phyloP scores from a whole-genome alignment of 2,113 vertebrate genomes.

The Planiliza haematocheilus region DNA sequence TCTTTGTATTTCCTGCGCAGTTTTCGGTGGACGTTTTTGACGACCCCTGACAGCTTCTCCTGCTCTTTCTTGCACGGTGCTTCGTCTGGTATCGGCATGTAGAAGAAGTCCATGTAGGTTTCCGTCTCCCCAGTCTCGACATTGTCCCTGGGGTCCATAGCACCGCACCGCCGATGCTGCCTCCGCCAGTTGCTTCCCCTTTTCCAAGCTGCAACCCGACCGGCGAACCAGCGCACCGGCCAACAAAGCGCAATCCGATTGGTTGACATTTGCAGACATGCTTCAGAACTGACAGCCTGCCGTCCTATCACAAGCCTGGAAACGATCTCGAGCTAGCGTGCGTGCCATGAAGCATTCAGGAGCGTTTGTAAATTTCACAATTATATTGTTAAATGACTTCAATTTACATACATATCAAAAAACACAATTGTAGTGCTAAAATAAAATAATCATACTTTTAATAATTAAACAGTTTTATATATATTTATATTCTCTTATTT shows the following conservation, averaged over 20 bases:
- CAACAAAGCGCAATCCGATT: conserved; percentile 69
- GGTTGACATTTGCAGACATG: conserved; percentile 40
- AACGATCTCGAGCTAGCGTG: neutral
- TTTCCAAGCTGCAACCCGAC: conserved; percentile 56
- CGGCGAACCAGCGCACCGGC: conserved; percentile 69
- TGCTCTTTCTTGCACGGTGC: conserved; percentile 84
- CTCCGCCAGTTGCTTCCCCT: conserved; percentile 50
- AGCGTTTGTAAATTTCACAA: conserved; percentile 14
- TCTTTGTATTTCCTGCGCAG: conserved; percentile 97
- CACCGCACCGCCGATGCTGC: conserved; percentile 46
- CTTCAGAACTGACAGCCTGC: conserved; percentile 57
- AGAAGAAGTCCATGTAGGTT: conserved; percentile 54
- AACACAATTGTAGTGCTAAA: too few relatives aligned
- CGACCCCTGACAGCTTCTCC: conserved; percentile 94
- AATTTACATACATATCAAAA: too few relatives aligned
- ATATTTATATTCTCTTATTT: neutral
- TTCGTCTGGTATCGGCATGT: conserved; percentile 62
- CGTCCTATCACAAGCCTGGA: conserved; percentile 65
- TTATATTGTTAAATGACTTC: neutral
- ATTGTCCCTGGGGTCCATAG: conserved; percentile 79
- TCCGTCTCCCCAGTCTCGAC: conserved; percentile 75
- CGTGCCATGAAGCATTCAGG: conserved; percentile 27
- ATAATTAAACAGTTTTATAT: too few relatives aligned
- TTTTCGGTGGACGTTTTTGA: conserved; percentile 94
- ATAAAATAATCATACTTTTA: too few relatives aligned